phyloP scores from a whole-genome alignment of 2,797 vertebrate species.

The Decapterus maruadsi region DNA sequence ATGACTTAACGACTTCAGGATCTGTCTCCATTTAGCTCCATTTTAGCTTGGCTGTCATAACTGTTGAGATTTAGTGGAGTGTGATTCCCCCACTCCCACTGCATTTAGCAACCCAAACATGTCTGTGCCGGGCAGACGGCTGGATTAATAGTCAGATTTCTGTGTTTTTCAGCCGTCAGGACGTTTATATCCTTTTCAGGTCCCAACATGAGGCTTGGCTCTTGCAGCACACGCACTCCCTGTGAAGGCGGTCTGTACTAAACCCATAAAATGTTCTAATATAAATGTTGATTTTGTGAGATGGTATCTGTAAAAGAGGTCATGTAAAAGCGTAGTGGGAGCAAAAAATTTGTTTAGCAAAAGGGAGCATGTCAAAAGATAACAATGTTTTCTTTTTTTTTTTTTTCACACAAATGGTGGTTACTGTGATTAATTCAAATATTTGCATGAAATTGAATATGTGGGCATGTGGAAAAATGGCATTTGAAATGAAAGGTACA shows the following conservation, averaged over 20 bases:
- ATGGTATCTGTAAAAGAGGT: constrained; percentile 58
- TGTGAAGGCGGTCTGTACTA: constrained; percentile 18
- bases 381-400: constrained; percentile 41
- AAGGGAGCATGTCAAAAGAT: constrained; percentile 58
- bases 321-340: constrained; percentile 26
- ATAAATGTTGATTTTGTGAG: constrained; percentile 74
- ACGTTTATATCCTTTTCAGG: constrained; percentile 62
- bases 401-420: constrained; percentile 24
- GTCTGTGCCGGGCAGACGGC: constrained; percentile 45
- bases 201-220: constrained; percentile 47
- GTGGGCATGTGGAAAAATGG: constrained; percentile 43
- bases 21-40: constrained; percentile 72
- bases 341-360: constrained; percentile 44
- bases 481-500: constrained; percentile 31
- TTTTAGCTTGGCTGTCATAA: constrained; percentile 71
- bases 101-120: constrained; percentile 70
- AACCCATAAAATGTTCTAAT: constrained; percentile 57
- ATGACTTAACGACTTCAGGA: constrained; percentile 71
- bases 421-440: constrained; percentile 56
- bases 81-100: constrained; percentile 43
- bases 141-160: constrained; percentile 66
- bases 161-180: constrained; percentile 58
- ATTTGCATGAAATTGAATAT: constrained; percentile 63
- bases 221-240: constrained; percentile 18
- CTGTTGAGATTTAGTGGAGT: constrained; percentile 63